These are phyloP conservation scores for Stictocephala bisonia DNA, from an alignment of 2,888 invertebrate genomes.

Conservation along the genomic window DNA sequence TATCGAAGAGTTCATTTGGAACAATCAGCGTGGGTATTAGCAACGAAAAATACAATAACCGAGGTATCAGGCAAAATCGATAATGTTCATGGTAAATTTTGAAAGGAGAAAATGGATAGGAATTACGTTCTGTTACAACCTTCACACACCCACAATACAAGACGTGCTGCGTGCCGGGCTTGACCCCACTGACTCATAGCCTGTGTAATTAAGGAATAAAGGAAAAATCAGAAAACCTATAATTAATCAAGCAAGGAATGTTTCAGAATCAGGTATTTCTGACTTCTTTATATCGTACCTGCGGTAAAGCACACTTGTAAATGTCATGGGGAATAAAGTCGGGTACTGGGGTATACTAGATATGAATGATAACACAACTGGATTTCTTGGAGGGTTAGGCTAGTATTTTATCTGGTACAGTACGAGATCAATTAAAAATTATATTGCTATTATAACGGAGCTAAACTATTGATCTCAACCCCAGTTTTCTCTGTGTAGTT, in stretches of 20 bases:
- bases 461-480: no score
- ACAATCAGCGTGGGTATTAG: constrained; percentile 27
- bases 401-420: no score
- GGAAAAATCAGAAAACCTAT: constrained; percentile 20
- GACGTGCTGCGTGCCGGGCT: neutral
- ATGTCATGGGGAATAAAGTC: no score
- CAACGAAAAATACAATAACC: constrained; percentile 33
- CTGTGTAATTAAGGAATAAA: constrained; percentile 29
- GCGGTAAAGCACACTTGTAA: no score
- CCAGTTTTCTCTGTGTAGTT: no score
- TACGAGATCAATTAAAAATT: no score
- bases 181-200: neutral
- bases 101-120: constrained; percentile 9
- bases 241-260: constrained; percentile 31
- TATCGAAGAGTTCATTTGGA: constrained; percentile 17
- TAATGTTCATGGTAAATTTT: constrained; percentile 18
- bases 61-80: constrained; percentile 1
- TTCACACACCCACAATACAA: neutral
- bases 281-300: no score
- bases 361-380: no score
- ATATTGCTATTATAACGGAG: no score
- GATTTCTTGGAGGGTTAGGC: no score
- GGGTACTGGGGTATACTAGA: no score
- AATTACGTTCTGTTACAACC: neutral
- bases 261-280: no score